A percentile compares a stretch with the other conserved stretches of the same genome.
These are phyloP conservation scores for Eupithecia insigniata DNA, from an alignment of 2,888 invertebrate species.

Conservation along the genomic window DNA sequence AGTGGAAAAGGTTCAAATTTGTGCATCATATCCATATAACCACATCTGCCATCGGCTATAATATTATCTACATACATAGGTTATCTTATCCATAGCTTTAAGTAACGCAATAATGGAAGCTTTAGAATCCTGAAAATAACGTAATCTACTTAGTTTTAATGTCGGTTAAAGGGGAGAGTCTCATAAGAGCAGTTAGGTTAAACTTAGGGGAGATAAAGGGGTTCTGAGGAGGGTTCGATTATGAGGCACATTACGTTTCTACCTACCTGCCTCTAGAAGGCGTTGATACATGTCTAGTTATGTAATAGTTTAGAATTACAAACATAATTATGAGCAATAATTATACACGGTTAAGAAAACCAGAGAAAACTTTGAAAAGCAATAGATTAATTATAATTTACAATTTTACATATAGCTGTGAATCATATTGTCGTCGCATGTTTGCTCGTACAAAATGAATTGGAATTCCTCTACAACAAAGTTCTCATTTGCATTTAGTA, in stretches of 20 bases:
- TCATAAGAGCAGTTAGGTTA: conserved; percentile 50
- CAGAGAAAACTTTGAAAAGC: conserved; percentile 1
- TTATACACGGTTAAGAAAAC: neutral
- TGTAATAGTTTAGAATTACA: conserved; percentile 8
- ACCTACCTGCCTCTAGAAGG: conserved; percentile 2
- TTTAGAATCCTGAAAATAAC: conserved; percentile 20
- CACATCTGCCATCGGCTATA: neutral
- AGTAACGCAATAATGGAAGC: neutral
- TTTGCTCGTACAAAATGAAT: conserved; percentile 20
- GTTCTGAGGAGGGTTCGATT: conserved; percentile 41
- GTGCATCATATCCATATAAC: neutral
- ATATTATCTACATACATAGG: neutral
- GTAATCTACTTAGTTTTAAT: conserved; percentile 35
- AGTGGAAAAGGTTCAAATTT: neutral
- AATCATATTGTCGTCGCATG: neutral
- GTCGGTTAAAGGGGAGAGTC: conserved; percentile 40
- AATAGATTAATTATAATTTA: conserved; percentile 7
- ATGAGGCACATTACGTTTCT: conserved; percentile 36
- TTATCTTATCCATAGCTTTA: conserved; percentile 7
- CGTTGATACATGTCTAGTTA: neutral
- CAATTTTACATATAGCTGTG: neutral
- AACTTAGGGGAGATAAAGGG: conserved; percentile 54
- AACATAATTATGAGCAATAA: conserved; percentile 1
- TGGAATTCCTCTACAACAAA: conserved; percentile 34
- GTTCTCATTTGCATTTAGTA: conserved; percentile 53